Evolutionary conservation across 64 coral and sea anemone genomes (phyloP).

Genomic region (Dendrophyllia cribrosa): DNA sequence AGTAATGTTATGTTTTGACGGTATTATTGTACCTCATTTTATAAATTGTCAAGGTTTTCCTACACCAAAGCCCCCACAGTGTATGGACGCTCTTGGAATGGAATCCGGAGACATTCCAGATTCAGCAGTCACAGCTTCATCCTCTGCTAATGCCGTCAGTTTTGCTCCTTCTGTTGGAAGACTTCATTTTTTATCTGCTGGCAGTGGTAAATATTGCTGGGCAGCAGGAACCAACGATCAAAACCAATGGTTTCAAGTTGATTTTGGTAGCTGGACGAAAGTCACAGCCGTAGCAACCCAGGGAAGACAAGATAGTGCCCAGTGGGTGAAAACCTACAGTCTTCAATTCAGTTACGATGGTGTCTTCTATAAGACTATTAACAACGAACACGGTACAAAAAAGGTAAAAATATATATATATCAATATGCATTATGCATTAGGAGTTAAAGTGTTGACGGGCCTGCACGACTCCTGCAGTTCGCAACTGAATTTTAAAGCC

Average conservation of each 20-base stretch:
- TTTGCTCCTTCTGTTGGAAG: constrained; percentile 44
- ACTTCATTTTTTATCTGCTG: constrained; percentile 22
- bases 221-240: constrained; percentile 17
- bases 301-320: constrained; percentile 28
- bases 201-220: constrained; percentile 46
- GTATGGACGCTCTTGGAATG: constrained; percentile 48
- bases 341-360: constrained; percentile 40
- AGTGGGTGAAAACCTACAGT: constrained; percentile 64
- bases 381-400: not conserved
- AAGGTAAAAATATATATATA: not conserved
- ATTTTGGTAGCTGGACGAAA: constrained; percentile 48
- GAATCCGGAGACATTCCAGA: constrained; percentile 13
- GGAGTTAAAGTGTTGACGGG: too few species aligned
- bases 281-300: constrained; percentile 31
- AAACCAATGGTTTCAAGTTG: constrained; percentile 54
- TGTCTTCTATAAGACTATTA: not conserved
- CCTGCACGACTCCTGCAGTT: too few species aligned
- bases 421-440: too few species aligned
- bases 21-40: not conserved
- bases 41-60: not conserved
- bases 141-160: not conserved
- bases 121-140: constrained; percentile 52
- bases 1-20: too few species aligned
- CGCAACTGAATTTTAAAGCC: too few species aligned
- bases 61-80: not conserved